These are phyloP conservation scores for Thalassarche chlororhynchos DNA, from an alignment of 2,113 vertebrate species.

Conservation along the genomic window DNA sequence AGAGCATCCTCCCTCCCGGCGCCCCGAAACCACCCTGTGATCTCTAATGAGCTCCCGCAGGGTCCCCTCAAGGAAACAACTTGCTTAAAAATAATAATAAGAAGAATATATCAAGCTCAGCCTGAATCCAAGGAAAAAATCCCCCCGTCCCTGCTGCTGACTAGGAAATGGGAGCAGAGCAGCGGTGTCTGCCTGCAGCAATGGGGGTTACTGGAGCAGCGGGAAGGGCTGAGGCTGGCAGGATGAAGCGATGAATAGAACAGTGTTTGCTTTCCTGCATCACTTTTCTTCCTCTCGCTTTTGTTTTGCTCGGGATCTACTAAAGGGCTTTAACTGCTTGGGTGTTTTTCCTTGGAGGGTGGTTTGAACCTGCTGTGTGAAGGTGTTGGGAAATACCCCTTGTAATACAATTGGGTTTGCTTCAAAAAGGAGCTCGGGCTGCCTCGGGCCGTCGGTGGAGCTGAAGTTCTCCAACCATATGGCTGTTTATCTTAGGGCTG, in stretches of 20 bases:
- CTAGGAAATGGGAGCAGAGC: neutral
- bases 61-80: neutral
- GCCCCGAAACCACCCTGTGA: neutral
- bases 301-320: neutral
- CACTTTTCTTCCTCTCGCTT: neutral
- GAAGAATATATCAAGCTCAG: neutral
- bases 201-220: neutral
- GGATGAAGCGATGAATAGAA: neutral
- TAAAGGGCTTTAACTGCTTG: neutral
- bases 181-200: neutral
- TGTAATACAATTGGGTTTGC: neutral
- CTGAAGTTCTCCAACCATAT: neutral
- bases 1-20: neutral
- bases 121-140: neutral
- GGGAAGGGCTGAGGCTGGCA: neutral
- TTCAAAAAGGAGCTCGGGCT: neutral
- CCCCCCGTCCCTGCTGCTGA: neutral
- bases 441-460: neutral
- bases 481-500: neutral
- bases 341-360: neutral
- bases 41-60: conserved; percentile 30
- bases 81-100: neutral
- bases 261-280: neutral
- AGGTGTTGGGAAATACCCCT: neutral
- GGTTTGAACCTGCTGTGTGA: neutral